A percentile compares a stretch with the other conserved stretches of the same genome.
phyloP scores from a whole-genome alignment of 1,140 invertebrate genomes.

The Homalodisca vitripennis region DNA sequence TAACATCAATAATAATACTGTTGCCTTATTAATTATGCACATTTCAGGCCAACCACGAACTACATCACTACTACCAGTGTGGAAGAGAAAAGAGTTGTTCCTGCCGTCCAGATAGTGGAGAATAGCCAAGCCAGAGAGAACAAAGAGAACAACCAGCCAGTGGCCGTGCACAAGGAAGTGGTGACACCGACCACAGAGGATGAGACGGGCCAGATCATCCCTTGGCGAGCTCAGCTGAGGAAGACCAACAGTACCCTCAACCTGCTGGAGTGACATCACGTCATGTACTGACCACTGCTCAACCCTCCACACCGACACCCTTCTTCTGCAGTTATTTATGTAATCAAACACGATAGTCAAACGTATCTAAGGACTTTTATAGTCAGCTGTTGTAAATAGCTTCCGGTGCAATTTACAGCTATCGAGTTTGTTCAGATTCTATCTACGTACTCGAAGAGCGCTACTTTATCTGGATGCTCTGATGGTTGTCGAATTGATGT shows the following conservation, averaged over 20 bases:
- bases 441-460: too few relatives aligned
- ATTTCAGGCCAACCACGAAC: neutral
- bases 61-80: neutral
- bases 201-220: slow-evolving; percentile 65
- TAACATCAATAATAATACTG: too few relatives aligned
- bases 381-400: slow-evolving; percentile 1
- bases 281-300: neutral
- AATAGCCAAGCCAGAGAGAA: slow-evolving; percentile 40
- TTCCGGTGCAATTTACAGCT: too few relatives aligned
- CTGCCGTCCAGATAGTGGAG: slow-evolving; percentile 24
- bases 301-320: neutral
- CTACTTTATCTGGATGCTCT: too few relatives aligned
- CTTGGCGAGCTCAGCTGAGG: slow-evolving; percentile 81
- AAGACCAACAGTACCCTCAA: slow-evolving; percentile 86
- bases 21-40: too few relatives aligned
- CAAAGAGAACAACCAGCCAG: slow-evolving; percentile 43
- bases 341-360: slow-evolving; percentile 17
- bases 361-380: neutral
- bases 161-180: slow-evolving; percentile 17
- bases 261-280: slow-evolving; percentile 59
- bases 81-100: slow-evolving; percentile 30
- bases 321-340: slow-evolving; percentile 11
- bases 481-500: too few relatives aligned
- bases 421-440: too few relatives aligned
- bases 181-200: slow-evolving; percentile 52